phyloP scores from a whole-genome alignment of 2,113 vertebrate genomes.

The Pomatostomus ruficeps region DNA sequence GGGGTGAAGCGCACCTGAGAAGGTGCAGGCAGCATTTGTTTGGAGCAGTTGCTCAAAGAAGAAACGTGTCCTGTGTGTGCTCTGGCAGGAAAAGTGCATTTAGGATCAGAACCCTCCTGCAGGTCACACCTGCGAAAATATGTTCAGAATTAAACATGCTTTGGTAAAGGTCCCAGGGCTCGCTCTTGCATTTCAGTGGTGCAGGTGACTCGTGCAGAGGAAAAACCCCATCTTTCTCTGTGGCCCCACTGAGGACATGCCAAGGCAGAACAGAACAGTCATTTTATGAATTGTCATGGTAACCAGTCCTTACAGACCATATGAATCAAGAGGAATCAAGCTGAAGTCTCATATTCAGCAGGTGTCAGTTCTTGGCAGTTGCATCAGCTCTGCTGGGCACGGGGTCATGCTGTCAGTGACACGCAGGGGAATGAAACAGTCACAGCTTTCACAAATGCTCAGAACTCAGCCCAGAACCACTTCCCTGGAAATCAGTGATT shows the following conservation, averaged over 20 bases:
- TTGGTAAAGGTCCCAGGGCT: background rate
- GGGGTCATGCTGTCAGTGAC: fast-evolving
- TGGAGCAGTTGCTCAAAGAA: background rate
- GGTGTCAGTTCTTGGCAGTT: background rate
- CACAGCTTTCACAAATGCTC: background rate
- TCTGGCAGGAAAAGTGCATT: background rate
- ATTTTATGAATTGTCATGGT: background rate
- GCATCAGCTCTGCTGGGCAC: background rate
- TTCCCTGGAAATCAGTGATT: background rate
- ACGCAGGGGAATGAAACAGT: fast-evolving
- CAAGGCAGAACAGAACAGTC: fast-evolving
- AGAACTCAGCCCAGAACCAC: background rate
- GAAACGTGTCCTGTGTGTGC: fast-evolving
- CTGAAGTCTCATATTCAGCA: background rate
- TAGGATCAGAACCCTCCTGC: background rate
- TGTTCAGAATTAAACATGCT: fast-evolving
- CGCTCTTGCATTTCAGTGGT: background rate
- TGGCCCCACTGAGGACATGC: fast-evolving
- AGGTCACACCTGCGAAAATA: fast-evolving
- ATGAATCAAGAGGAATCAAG: background rate
- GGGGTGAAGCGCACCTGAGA: fast-evolving
- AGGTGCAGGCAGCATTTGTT: background rate
- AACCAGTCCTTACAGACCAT: background rate
- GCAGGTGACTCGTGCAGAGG: background rate
- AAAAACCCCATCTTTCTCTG: fast-evolving